Evolutionary conservation across 53 echinoderm and acorn worm genomes (phyloP), one percentile per base, ranked within the genome.

Genomic region (Holothuria scabra): DNA sequence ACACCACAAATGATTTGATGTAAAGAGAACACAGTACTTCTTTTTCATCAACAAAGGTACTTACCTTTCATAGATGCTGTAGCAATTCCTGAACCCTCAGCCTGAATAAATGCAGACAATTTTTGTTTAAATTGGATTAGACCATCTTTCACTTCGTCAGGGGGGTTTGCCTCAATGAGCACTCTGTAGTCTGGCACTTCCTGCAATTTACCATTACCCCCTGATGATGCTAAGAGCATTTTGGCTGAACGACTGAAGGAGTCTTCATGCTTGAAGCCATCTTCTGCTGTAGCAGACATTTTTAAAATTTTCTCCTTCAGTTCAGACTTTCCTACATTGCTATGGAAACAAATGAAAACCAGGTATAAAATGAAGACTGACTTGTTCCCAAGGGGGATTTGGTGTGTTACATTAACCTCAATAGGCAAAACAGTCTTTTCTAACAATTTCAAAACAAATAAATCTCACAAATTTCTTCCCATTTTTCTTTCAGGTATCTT

Each of bases 161-260:
- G 26, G 2, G 64, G 26, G 64, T 12, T 28, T 12, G 64, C 11
- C 14, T 56, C 56, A 12, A n/a, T 25, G 5, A 13, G 3, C 8
- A 56, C 32, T 31, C 28, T 12, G 28, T 58, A 56, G 26, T 78
- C 56, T 14, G 59, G 14, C n/a, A 78, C 33, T 32, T 57, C 58
- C 26, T 20, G 52, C 21, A 19, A 18, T 12, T 28, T 57, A 59
- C 32, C 14, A 11, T 24, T 49, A 78, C 31, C 52, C 24, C 25
- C 58, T 4, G 90, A 81, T n/a, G 90, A 75, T 52, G 90, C 92
- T 23, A 95, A 68, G 13, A 95, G 83, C 62, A 95, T 83, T 84
- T 90, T 90, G 1, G 92, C 90, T 26, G 95, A 88, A 33, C 95
- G 83, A 5, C 95, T 86, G 6, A 92, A 81, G 2, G 92, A 90